Evolutionary conservation across 2,888 invertebrate genomes (phyloP).

Genomic region (Drosophila macrothrix): DNA sequence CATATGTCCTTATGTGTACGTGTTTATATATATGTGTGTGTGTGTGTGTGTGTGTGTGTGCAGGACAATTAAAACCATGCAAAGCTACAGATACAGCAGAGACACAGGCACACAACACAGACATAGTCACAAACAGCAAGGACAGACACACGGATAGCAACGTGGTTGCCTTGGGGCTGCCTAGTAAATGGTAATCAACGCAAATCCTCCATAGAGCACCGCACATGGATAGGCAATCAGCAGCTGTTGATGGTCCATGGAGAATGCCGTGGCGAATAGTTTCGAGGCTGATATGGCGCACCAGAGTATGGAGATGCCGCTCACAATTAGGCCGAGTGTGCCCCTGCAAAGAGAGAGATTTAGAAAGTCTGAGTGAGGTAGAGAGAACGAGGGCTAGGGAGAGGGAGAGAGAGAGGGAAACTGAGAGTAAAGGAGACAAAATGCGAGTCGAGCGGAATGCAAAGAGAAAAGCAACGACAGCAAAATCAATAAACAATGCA

Average conservation of each 20-base stretch:
- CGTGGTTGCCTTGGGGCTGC: conserved; percentile 45
- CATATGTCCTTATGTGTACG: conserved; percentile 35
- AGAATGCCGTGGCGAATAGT: conserved; percentile 90
- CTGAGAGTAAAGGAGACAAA: conserved; percentile 23
- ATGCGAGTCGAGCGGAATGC: conserved; percentile 29
- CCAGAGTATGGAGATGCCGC: conserved; percentile 88
- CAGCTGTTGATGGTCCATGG: conserved; percentile 90
- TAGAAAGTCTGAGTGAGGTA: conserved; percentile 23
- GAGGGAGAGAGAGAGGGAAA: not conserved
- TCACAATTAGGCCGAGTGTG: conserved; percentile 86
- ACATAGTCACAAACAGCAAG: conserved; percentile 5
- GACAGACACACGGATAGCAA: conserved; percentile 6
- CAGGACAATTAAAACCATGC: conserved; percentile 71
- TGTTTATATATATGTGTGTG: conserved; percentile 5
- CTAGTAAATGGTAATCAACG: conserved; percentile 89
- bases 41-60: conserved; percentile 31
- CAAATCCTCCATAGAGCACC: conserved; percentile 91
- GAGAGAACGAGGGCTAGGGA: not conserved
- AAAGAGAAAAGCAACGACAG: conserved; percentile 39
- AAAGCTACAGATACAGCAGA: conserved; percentile 54
- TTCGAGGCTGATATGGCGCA: conserved; percentile 91
- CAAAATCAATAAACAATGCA: conserved; percentile 78
- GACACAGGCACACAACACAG: conserved; percentile 18
- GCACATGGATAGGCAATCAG: conserved; percentile 92
- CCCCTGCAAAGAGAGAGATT: conserved; percentile 85